Percentiles rank a stretch among this genome's conserved stretches.
phyloP scores from a whole-genome alignment of 2,888 invertebrate genomes.

The Steinernema scapterisci region DNA sequence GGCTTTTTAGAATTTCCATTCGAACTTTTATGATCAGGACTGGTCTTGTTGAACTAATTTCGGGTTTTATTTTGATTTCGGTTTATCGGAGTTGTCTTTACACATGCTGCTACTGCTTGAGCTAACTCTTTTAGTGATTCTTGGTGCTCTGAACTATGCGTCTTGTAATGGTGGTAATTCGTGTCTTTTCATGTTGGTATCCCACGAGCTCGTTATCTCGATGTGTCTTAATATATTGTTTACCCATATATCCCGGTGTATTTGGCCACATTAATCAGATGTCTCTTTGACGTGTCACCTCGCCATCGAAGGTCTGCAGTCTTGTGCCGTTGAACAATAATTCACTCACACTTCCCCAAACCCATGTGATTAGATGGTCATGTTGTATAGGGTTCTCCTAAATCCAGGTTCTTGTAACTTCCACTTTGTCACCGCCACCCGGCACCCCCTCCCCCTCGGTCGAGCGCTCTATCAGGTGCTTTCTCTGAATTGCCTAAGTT shows the following conservation, averaged over 20 bases:
- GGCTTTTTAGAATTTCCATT: not conserved
- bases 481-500: not conserved
- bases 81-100: constrained; percentile 13
- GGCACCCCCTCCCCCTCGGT: not conserved
- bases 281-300: not conserved
- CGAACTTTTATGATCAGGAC: constrained; percentile 1
- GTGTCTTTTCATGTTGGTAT: not conserved
- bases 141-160: constrained; percentile 17
- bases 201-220: not conserved
- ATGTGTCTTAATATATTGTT: constrained; percentile 20
- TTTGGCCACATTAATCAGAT: not conserved
- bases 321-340: constrained; percentile 20
- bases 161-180: constrained; percentile 13
- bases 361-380: not conserved
- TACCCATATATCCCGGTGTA: not conserved
- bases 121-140: constrained; percentile 4
- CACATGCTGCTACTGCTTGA: constrained; percentile 24
- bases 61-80: constrained; percentile 31
- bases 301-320: not conserved
- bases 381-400: not conserved
- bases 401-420: constrained; percentile 20
- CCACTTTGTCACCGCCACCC: not conserved
- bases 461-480: not conserved
- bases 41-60: constrained; percentile 28
- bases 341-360: not conserved